Conservation (phyloP, 2,113 vertebrate genomes). For the Chelonoidis abingdonii region DNA sequence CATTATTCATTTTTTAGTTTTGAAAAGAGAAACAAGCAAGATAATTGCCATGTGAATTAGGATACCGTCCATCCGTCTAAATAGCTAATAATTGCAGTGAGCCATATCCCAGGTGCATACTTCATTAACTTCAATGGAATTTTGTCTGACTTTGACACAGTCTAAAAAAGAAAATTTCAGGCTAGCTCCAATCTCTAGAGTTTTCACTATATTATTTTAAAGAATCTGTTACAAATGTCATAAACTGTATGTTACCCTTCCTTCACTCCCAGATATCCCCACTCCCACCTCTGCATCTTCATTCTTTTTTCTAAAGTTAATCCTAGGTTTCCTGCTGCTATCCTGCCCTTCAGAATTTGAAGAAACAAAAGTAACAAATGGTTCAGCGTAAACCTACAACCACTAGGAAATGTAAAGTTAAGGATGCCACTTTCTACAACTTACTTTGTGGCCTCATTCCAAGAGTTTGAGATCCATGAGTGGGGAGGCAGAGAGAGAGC, state of each 20-base stretch:
- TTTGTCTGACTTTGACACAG: not conserved
- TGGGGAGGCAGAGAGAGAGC: not conserved
- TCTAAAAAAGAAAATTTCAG: not conserved
- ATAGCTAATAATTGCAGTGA: not conserved
- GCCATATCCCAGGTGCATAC: not conserved
- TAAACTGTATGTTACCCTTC: not conserved
- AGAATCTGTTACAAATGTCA: not conserved
- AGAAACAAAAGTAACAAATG: not conserved
- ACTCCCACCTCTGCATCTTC: not conserved
- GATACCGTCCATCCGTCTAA: not conserved
- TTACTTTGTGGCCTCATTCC: not conserved
- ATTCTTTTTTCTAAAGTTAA: not conserved
- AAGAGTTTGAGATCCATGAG: not conserved
- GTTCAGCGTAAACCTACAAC: not conserved
- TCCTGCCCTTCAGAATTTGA: not conserved
- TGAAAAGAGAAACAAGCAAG: not conserved
- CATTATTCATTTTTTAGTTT: not conserved
- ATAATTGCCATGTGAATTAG: not conserved
- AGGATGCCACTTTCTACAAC: not conserved
- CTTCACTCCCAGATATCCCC: not conserved
- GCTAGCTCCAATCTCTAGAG: not conserved
- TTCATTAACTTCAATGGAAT: not conserved
- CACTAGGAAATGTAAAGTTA: not conserved
- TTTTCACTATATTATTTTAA: not conserved
- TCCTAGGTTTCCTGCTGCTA: not conserved